A percentile compares a stretch with the other conserved stretches of the same genome.
Evolutionary conservation across 2,888 invertebrate species (phyloP).

Genomic region (Drosophila kuntzei): DNA sequence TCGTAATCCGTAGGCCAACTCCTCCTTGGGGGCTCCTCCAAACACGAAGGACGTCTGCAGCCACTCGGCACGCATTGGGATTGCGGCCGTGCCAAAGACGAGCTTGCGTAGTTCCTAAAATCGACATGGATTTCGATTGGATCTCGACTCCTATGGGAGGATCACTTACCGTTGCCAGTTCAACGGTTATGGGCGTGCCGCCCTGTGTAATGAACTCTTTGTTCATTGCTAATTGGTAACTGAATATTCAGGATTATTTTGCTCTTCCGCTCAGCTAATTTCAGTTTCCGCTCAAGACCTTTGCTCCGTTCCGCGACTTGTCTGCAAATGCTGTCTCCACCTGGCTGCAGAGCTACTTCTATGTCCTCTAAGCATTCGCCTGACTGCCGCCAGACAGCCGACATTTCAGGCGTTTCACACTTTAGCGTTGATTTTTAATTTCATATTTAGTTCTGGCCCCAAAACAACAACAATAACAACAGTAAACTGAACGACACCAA

Average conservation of each 20-base stretch:
- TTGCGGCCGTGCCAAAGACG: slow-evolving; percentile 89
- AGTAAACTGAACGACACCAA: slow-evolving; percentile 34
- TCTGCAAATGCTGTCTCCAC: slow-evolving; percentile 56
- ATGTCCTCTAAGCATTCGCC: slow-evolving; percentile 26
- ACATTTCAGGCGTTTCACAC: slow-evolving; percentile 74
- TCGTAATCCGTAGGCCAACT: slow-evolving; percentile 87
- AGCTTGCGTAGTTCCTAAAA: slow-evolving; percentile 88
- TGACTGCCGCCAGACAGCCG: slow-evolving; percentile 46
- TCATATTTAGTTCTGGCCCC: slow-evolving; percentile 72
- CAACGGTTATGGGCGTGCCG: slow-evolving; percentile 89
- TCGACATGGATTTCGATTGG: not conserved
- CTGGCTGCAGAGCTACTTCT: slow-evolving; percentile 35
- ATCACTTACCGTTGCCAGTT: slow-evolving; percentile 87
- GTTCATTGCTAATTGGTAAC: slow-evolving; percentile 71
- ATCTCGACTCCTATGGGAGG: not conserved
- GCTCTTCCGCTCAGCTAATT: slow-evolving; percentile 49
- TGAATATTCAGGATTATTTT: not conserved
- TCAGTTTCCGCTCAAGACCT: slow-evolving; percentile 71
- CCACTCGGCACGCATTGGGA: slow-evolving; percentile 91
- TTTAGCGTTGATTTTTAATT: slow-evolving; percentile 81
- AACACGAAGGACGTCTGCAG: slow-evolving; percentile 89
- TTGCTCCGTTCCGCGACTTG: slow-evolving; percentile 66
- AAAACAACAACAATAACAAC: slow-evolving; percentile 36
- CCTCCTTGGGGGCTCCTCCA: slow-evolving; percentile 86
- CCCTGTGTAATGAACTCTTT: slow-evolving; percentile 85